Conservation (phyloP, 1,140 invertebrate genomes). For the Marisa cornuarietis region DNA sequence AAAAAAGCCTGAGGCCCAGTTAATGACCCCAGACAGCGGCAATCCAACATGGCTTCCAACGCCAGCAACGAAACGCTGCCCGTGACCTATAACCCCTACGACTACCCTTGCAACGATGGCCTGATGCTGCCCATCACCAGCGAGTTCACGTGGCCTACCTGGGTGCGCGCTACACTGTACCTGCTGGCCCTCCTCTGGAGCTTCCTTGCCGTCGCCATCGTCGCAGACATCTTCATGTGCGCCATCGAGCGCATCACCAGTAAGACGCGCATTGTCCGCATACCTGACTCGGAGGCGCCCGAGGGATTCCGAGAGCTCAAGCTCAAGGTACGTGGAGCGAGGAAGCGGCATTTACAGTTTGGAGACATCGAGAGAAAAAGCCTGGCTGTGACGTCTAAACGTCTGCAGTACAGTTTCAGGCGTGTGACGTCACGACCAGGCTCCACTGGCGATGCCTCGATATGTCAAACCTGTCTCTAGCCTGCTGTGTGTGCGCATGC, state of each 20-base stretch:
- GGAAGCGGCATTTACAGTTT: no score
- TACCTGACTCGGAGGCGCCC: conserved; percentile 50
- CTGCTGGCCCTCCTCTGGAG: conserved; percentile 71
- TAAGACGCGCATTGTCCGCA: conserved; percentile 71
- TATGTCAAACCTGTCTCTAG: no score
- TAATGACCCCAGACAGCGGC: no score
- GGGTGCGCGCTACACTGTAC: conserved; percentile 68
- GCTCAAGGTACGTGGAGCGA: conserved; percentile 38
- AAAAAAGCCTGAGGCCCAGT: no score
- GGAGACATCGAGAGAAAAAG: no score
- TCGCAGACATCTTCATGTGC: conserved; percentile 75
- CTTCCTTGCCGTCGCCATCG: conserved; percentile 71
- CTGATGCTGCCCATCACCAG: conserved; percentile 70
- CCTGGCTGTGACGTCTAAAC: no score
- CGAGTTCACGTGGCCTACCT: conserved; percentile 69
- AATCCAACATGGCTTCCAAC: no score
- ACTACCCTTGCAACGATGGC: conserved; percentile 31
- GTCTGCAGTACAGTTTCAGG: no score
- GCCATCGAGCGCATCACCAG: conserved; percentile 76
- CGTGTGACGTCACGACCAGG: no score
- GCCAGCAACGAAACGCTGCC: no score
- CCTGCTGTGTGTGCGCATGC: no score
- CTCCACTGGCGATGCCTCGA: conserved; percentile 51
- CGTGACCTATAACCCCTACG: conserved; percentile 16
- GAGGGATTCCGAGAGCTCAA: conserved; percentile 52